Evolutionary conservation across 2,888 invertebrate species (phyloP), one percentile per base, ranked within the genome.

Genomic region (Heliconius cydno): DNA sequence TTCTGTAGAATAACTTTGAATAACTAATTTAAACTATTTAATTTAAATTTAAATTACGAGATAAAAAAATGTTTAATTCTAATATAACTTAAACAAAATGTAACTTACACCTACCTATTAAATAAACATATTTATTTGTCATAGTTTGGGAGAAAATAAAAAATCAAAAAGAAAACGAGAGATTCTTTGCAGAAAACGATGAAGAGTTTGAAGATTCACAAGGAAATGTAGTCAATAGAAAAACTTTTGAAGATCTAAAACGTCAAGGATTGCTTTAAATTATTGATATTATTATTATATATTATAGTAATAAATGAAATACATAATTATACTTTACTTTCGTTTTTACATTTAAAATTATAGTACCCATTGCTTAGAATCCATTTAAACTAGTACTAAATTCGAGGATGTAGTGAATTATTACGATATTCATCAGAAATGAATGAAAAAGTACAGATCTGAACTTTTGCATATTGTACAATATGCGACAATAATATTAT

Each of bases 171-270:
- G 99, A 99, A 88, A 97, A 97, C 73, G 99, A 99, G 92, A 96
- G 99, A 82, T 99, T 98, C 98, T 98, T 98, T 85, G 98, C 99
- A 1, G 99, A 99, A 90, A 98, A 98, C 85, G 98, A 99, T 92
- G 99, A 99, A 92, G 99, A 99, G 89, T 99, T 98, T 93, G 99
- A 99, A 94, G 99, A 99, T 95, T 99, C 99, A 0, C 96, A 97
- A 85, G 99, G 99, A 22, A 99, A 99, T 95, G 99, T 99, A 25
- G 99, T 99, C 2, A 99, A 98, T 92, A 97, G 98, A 84, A 99
- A 99, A 92, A 99, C 99, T 0, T 99, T 97, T 87, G 99, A 99
- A 91, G 99, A 99, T 96, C 96, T 99, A 85, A 99, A 99, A 92
- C 96, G 99, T 89, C 99, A 99, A 95, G 99, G 99, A 75, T 96